phyloP scores from a whole-genome alignment of 1,140 invertebrate genomes.

The Cataglyphis hispanica region DNA sequence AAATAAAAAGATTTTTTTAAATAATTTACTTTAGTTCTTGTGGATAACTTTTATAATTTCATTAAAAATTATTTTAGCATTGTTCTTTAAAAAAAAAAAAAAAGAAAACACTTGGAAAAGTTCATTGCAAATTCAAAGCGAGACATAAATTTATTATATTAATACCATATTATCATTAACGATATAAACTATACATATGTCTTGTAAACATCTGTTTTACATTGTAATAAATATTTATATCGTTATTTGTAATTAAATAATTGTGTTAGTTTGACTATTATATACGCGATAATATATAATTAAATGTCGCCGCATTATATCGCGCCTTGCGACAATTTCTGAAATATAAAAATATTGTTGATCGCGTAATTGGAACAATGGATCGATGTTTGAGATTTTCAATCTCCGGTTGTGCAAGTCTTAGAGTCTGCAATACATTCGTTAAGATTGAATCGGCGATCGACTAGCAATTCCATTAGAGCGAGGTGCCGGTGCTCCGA shows the following conservation, averaged over 20 bases:
- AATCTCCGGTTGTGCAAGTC: conserved; percentile 51
- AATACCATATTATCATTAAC: neutral
- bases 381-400: conserved; percentile 33
- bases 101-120: no score
- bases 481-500: conserved; percentile 53
- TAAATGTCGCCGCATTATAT: neutral
- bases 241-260: neutral
- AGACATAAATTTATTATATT: neutral
- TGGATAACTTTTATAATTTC: neutral
- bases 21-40: neutral
- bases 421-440: conserved; percentile 51
- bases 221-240: neutral
- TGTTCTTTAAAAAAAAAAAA: neutral
- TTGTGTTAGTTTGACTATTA: neutral
- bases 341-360: neutral
- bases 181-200: neutral
- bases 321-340: neutral
- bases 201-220: neutral
- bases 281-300: neutral
- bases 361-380: neutral
- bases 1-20: neutral
- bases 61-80: conserved; percentile 14
- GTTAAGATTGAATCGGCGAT: conserved; percentile 69
- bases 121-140: neutral
- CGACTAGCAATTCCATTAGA: conserved; percentile 75